Conservation (phyloP, 2,797 vertebrate genomes). For the Benthosema pterotum region DNA sequence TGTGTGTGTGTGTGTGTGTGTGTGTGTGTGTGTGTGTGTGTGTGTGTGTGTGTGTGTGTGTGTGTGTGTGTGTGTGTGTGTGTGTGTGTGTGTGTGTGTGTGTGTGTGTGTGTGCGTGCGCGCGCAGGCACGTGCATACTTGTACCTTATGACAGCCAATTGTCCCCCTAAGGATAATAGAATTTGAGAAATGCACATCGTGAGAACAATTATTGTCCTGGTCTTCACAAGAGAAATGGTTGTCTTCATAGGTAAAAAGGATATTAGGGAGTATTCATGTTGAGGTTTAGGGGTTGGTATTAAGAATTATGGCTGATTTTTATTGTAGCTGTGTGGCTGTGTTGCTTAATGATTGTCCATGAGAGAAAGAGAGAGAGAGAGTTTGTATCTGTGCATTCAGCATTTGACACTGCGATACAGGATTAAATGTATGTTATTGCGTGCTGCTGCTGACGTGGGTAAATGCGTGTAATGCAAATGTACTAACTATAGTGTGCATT, state of each 20-base stretch:
- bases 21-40: slow-evolving; percentile 6
- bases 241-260: no score
- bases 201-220: no score
- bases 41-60: not conserved
- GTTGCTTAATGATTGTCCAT: not conserved
- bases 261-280: no score
- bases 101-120: not conserved
- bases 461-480: slow-evolving; percentile 51
- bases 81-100: slow-evolving; percentile 6
- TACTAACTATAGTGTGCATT: slow-evolving; percentile 24
- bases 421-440: slow-evolving; percentile 50
- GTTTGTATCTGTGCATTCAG: slow-evolving; percentile 6
- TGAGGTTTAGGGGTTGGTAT: no score
- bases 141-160: not conserved
- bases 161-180: no score
- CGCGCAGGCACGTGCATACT: not conserved
- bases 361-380: not conserved
- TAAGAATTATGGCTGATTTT: no score
- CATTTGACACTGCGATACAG: slow-evolving; percentile 30
- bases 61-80: slow-evolving; percentile 8
- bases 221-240: no score
- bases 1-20: slow-evolving; percentile 8
- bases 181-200: no score
- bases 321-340: no score
- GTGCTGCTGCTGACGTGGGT: slow-evolving; percentile 27